Base-by-base conservation (phyloP, 2,888 invertebrate species). In the Diarsia brunnea region DNA sequence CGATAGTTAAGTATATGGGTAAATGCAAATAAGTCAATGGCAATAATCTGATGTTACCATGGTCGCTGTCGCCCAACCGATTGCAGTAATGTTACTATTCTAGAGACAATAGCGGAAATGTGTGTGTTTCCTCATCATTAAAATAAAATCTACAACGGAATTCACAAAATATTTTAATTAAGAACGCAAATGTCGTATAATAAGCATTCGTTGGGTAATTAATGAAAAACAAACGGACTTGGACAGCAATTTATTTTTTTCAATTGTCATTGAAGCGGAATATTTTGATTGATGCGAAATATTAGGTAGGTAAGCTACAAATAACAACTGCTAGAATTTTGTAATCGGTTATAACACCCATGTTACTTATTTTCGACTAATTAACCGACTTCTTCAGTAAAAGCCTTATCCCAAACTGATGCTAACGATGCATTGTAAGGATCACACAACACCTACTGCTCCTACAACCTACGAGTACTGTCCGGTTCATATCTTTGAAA, bases 211-310 rank as follows among this genome's bases (percentile, higher is more conserved):
- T 66, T 31, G 69, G 45, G 4, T 55, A 76, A 68, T 77, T 55
- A 71, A 68, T 43, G 55, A 69, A 67, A 75, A 70, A 51, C 55
- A 75, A 79, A 75, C 66, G 55, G 70, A 53, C 27, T 24, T 45
- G 38, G 61, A 45, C 27, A 58, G 31, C 31, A 55, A 73, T 63
- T 43, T 4, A 12, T 63, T 67, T 72, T 78, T 43, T 73, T 78
- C 67, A 69, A 73, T 68, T 73, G 73, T 49, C 47, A 51, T 58
- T 10, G 55, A 51, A 51, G 60, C 43, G 47, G n/a, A 65, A 77
- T 45, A 78, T 21, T 71, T 14, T 38, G 60, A 71, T 83, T 69
- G 80, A 78, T 69, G 58, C 66, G 47, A 82, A 60, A 71, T 72
- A 66, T 61, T 71, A 4, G n/a, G 31, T 24, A 24, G 55, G 24